Evolutionary conservation across 2,113 vertebrate genomes (phyloP).

Genomic region (Gobiocypris rarus): DNA sequence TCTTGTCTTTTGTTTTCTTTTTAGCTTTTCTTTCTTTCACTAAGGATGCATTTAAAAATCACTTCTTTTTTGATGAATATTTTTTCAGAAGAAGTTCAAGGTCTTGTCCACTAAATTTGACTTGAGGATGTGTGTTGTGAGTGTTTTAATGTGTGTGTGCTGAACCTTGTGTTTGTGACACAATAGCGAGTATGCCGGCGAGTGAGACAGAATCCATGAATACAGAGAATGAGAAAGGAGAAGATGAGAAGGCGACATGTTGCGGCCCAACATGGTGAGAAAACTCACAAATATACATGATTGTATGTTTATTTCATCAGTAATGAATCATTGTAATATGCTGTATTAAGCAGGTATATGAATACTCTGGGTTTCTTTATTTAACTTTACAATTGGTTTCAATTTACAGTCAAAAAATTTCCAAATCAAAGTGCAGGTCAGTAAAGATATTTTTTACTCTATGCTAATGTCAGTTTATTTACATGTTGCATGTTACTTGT

Average conservation of each 20-base stretch:
- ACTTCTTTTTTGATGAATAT: neutral
- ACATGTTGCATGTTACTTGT: neutral
- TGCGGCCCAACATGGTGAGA: slow-evolving; percentile 89
- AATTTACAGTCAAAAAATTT: slow-evolving; percentile 92
- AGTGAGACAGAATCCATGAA: slow-evolving; percentile 96
- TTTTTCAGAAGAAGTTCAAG: neutral
- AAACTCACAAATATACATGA: slow-evolving; percentile 17
- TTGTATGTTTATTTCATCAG: neutral
- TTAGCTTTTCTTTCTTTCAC: neutral
- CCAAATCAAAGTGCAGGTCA: slow-evolving; percentile 99
- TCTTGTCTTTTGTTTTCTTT: no score
- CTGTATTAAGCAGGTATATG: neutral
- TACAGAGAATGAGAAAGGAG: slow-evolving; percentile 89
- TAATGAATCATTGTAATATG: neutral
- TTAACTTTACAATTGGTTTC: slow-evolving; percentile 55
- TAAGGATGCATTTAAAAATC: neutral
- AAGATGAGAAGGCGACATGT: slow-evolving; percentile 84
- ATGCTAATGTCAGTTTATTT: neutral
- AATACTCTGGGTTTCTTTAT: slow-evolving; percentile 30
- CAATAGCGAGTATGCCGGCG: slow-evolving; percentile 90
- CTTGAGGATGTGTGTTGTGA: neutral
- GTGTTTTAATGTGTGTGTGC: slow-evolving; percentile 25
- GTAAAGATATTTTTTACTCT: slow-evolving; percentile 63
- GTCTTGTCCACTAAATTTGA: neutral
- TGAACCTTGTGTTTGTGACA: slow-evolving; percentile 63